Base-by-base conservation (phyloP, 2,113 vertebrate species). In the Bos indicus region DNA sequence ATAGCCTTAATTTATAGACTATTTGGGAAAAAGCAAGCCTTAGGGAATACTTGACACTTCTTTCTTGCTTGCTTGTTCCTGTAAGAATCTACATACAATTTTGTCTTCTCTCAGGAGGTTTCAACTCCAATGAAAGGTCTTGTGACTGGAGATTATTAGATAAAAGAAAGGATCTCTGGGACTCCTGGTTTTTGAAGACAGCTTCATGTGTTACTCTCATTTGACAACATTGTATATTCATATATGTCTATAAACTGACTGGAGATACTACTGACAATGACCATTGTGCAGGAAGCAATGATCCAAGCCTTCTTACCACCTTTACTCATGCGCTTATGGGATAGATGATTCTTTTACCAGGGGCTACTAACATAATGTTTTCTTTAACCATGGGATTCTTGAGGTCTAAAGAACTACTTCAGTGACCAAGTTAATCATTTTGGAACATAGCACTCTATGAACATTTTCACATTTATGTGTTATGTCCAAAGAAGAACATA, bases 1-100 rank as follows among this genome's bases (percentile, higher is more conserved):
- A 82, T 59, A 26, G 64, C 81, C 23, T 80, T 36, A 40, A 28
- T 60, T 93, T 40, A 84, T 92, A 96, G 77, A 97, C 90, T 74
- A 97, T 97, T 92, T 97, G 96, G 93, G 98, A 95, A 96, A 77
- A 98, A 95, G 81, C 36, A 97, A 91, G 40, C 97, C 89, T 94
- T 96, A 96, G 90, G 62, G 87, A 95, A 86, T n/a, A 95, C 88
- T 97, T 98, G 96, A 2, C 6, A 59, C 16, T 88, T 97, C 51
- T 97, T 59, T 96, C 90, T 98, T 97, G 98, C 87, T 97, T 98
- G 62, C 82, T 74, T 97, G 96, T 98, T 91, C 89, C 98, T 98
- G 40, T 95, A 97, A 98, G 92, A 97, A 97, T 96, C 94, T 97
- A 52, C 48, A 91, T 96, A 98, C 85, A 82, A 96, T 89, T 97